Evolutionary conservation across 2,797 vertebrate genomes (phyloP).

Genomic region (Premnoplex brunnescens): DNA sequence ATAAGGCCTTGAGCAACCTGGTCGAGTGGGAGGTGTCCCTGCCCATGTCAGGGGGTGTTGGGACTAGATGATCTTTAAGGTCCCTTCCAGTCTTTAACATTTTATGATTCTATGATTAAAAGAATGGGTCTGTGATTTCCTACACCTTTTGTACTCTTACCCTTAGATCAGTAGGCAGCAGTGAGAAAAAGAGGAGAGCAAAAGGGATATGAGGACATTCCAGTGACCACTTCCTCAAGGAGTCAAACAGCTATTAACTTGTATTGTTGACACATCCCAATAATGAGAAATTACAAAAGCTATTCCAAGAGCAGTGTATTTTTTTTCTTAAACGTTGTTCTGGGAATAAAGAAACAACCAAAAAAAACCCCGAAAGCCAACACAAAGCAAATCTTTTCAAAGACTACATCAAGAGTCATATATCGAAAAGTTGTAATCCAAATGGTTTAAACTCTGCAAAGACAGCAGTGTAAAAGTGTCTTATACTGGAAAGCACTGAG

Average conservation of each 20-base stretch:
- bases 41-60: background rate
- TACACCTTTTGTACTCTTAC: background rate
- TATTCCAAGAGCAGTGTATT: background rate
- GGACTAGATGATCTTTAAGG: background rate
- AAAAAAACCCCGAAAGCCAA: rapidly evolving
- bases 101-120: background rate
- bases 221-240: background rate
- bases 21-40: background rate
- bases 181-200: background rate
- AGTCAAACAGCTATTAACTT: background rate
- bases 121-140: background rate
- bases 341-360: background rate
- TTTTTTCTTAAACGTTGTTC: background rate
- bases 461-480: background rate
- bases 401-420: background rate
- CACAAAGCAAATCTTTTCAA: background rate
- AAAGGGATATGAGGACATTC: background rate
- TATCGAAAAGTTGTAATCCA: background rate
- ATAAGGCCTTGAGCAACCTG: background rate
- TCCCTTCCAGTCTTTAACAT: background rate
- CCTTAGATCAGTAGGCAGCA: background rate
- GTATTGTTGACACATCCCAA: background rate
- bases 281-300: background rate
- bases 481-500: background rate
- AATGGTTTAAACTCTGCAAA: background rate